Evolutionary conservation across 2,888 invertebrate genomes (phyloP).

Genomic region (Agonopterix alstromeriana): DNA sequence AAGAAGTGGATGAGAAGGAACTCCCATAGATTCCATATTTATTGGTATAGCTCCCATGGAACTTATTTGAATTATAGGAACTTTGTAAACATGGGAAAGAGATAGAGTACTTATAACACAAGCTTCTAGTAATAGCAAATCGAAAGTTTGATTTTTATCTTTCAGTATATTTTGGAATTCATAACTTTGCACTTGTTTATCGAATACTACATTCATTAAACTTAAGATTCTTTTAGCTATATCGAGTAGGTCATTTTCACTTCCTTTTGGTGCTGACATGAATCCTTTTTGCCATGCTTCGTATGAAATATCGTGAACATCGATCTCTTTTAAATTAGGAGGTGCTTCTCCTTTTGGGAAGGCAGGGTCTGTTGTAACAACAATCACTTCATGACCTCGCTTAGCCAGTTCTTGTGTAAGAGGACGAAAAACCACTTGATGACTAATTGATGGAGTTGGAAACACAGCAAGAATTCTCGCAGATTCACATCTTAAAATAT

Average conservation of each 20-base stretch:
- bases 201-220: constrained; percentile 9
- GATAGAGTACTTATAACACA: constrained; percentile 15
- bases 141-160: constrained; percentile 20
- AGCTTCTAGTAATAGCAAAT: constrained; percentile 31
- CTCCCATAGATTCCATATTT: constrained; percentile 25
- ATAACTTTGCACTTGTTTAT: constrained; percentile 17
- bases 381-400: constrained; percentile 57
- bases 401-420: constrained; percentile 48
- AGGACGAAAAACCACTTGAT: constrained; percentile 53
- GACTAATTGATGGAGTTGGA: constrained; percentile 56
- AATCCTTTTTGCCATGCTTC: constrained; percentile 15
- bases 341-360: constrained; percentile 31
- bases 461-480: constrained; percentile 33
- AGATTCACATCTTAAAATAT: constrained; percentile 8
- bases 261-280: constrained; percentile 5
- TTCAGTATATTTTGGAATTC: constrained; percentile 22
- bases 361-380: constrained; percentile 53
- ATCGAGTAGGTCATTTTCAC: constrained; percentile 12
- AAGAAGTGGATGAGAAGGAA: constrained; percentile 29
- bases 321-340: constrained; percentile 54
- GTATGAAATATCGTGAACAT: constrained; percentile 39
- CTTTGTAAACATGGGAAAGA: constrained; percentile 25
- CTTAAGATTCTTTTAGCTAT: constrained; percentile 4
- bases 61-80: constrained; percentile 29
- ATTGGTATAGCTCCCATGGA: constrained; percentile 21